Evolutionary conservation across 2,797 vertebrate species (phyloP), one percentile per base, ranked within the genome.

Genomic region (Clarias laeviceps): DNA sequence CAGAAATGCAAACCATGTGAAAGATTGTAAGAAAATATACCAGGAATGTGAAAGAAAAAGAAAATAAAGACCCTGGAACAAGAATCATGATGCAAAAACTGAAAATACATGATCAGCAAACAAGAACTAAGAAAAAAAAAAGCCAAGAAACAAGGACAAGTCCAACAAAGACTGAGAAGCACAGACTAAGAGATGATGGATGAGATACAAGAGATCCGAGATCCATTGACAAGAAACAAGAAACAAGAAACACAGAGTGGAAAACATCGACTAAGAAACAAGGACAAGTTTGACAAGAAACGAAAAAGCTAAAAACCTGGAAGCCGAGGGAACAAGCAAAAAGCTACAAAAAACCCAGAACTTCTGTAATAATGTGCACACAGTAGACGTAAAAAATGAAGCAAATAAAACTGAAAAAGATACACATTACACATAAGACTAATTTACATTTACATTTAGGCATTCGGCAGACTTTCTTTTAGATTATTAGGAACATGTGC

Each of bases 21-120:
- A 84, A 85, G 90, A 89, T 61, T 84, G 27, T 32, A 11, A 14
- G 8, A 77, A 5, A 77, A 77, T 40, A 62, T 79, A 62, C 22
- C 12, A 79, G 34, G 40, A 9, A 62, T 62, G 34, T 79, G 12
- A 14, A 3, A 54, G 12, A 73, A 27, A 57, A 17, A 32, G 18
- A 20, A 22, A 22, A 50, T 18, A 56, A 56, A 3, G 14, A 72
- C 37, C 12, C 61, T 34, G 7, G 3, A 80, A 64, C 34, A 64
- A n/a, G 76, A 14, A 56, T 34, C 12, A 40, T 32, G 29, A 37
- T 24, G 37, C 20, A 78, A 37, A 24, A 22, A 45, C 20, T 40
- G 14, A 37, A 11, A 72, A 72, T 12, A 22, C 24, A n/a, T 24
- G 54, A 57, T 9, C 20, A 4, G 8, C 34, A 27, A 45, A 64